Conservation (phyloP, 2,888 invertebrate genomes). For the Spilosoma lubricipeda region DNA sequence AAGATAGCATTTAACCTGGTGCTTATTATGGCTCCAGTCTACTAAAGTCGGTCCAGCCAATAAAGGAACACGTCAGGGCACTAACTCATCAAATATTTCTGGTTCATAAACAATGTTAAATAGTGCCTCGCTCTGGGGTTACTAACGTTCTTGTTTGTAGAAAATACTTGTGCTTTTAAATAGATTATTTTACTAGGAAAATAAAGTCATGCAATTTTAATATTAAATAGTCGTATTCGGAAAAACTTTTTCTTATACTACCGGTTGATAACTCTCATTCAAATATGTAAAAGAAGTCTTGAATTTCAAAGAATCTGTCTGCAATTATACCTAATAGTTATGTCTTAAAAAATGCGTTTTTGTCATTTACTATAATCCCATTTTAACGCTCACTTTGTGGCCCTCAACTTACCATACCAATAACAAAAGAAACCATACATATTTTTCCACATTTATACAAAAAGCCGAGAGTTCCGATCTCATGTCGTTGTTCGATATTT, state of each 20-base stretch:
- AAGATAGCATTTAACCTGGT: too few species aligned
- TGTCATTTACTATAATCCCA: not conserved
- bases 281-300: too few species aligned
- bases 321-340: not conserved
- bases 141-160: not conserved
- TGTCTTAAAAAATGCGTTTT: not conserved
- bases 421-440: slow-evolving; percentile 14
- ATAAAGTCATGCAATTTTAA: not conserved
- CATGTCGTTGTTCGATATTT: slow-evolving; percentile 49
- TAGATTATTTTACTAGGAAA: not conserved
- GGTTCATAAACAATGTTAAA: not conserved
- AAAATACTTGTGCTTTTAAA: not conserved
- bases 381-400: not conserved
- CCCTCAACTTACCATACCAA: slow-evolving; percentile 9
- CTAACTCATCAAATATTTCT: too few species aligned
- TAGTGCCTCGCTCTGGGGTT: not conserved
- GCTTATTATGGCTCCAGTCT: too few species aligned
- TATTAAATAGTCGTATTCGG: not conserved
- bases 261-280: not conserved
- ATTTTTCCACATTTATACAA: slow-evolving; percentile 39
- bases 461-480: slow-evolving; percentile 28
- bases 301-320: not conserved
- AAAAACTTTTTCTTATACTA: not conserved
- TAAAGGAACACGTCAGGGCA: too few species aligned
- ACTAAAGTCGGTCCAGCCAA: too few species aligned